Evolutionary conservation across 2,888 invertebrate genomes (phyloP), one percentile per base, ranked within the genome.

Genomic region (Melanostoma scalare): DNA sequence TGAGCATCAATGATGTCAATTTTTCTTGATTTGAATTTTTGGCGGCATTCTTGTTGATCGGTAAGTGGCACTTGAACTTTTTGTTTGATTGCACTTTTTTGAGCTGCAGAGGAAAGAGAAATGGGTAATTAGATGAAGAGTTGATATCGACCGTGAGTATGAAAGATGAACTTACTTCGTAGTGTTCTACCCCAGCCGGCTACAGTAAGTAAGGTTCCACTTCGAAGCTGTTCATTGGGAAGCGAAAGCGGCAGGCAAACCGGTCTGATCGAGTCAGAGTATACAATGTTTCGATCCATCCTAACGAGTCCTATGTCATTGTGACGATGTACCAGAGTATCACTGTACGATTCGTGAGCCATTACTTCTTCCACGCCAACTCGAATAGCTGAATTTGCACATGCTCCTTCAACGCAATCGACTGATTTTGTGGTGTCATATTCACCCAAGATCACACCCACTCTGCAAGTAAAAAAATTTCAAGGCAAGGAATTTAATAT

Each of bases 231-330:
- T 8, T 79, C 81, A 3, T 82, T 63, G 3, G 86, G 85, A 55
- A 89, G 69, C 5, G 82, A 86, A 6, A 89, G 88, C 50, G 94
- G 94, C 38, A 95, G 86, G 82, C 95, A 95, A 60, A 94, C 92
- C 0, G 95, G 94, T 69, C 92, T 90, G 4, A 94, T 91, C 84
- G 89, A 94, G 87, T 92, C 93, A 1, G 90, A 93, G 87, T 92
- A 94, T 6, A 88, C 85, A 0, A 94, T 94, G 42, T 93, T 91
- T 0, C 89, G 88, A 0, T 92, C 88, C 6, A 96, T 90, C 50
- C 96, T 92, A 6, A 96, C 87, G 3, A 96, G 90, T 0, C 95
- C 96, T 50, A 96, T 95, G 87, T 96, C 96, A 87, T 96, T 89
- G 58, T 92, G 91, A 85, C 95, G 95, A 88, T 94, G 93, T 0